These are phyloP conservation scores for Temnothorax unifasciatus DNA, from an alignment of 2,888 invertebrate genomes.

Conservation along the genomic window DNA sequence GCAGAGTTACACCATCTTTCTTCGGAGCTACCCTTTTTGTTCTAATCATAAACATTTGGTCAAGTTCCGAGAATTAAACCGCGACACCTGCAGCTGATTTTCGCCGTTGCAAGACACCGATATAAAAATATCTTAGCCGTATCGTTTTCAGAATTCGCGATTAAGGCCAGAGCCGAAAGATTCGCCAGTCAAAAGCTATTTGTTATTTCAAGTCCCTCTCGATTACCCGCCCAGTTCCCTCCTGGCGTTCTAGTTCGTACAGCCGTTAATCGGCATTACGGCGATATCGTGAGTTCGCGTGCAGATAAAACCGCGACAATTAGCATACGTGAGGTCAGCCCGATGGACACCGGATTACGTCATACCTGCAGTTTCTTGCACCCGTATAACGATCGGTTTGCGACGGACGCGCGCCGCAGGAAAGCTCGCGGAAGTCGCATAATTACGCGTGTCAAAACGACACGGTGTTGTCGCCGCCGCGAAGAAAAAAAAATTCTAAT, in stretches of 20 bases:
- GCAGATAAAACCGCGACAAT: conserved; percentile 83
- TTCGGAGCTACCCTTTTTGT: background rate
- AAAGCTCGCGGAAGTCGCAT: conserved; percentile 12
- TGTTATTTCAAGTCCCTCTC: conserved; percentile 28
- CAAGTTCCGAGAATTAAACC: background rate
- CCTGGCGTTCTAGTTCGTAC: conserved; percentile 55
- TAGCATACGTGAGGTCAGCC: conserved; percentile 83
- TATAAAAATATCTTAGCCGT: background rate
- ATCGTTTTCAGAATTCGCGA: background rate
- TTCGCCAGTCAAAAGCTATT: conserved; percentile 4
- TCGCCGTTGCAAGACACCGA: background rate
- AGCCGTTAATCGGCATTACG: conserved; percentile 66
- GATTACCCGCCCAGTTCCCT: conserved; percentile 35
- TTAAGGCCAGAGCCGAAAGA: background rate
- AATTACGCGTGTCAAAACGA: background rate
- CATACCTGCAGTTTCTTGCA: conserved; percentile 68
- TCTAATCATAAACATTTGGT: background rate
- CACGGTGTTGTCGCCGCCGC: background rate
- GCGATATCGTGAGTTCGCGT: conserved; percentile 78
- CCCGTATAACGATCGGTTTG: conserved; percentile 44
- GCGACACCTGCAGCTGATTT: background rate
- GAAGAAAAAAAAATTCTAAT: background rate
- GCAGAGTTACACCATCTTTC: background rate
- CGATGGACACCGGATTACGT: conserved; percentile 69
- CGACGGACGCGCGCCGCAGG: background rate